Evolutionary conservation across 2,113 vertebrate species (phyloP), one percentile per base, ranked within the genome.

Genomic region (Epinephelus moara): DNA sequence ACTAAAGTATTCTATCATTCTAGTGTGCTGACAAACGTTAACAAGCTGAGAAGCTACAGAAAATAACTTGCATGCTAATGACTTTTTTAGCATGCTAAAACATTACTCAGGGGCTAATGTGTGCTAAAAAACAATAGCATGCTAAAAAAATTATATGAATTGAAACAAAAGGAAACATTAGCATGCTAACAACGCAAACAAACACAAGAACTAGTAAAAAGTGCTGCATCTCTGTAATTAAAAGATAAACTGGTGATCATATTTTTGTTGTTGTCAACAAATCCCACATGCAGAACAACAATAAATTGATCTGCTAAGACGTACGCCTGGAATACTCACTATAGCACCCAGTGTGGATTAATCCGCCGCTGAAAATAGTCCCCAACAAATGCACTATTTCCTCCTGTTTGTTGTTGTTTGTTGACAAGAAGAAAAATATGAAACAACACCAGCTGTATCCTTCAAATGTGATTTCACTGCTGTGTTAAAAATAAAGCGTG

Each of bases 1-100:
- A 55, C 55, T 47, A n/a, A 67, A 55, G 40, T 45, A 49, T 13
- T 45, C 21, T 74, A n/a, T 70, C 11, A 4, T 27, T 70, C 62
- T 25, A 18, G 30, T 70, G 75, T 66, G 76, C 55, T 68, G 55
- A 52, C 67, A 69, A 81, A 72, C 17, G 33, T 64, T 12, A 75
- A 25, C 52, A 53, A n/a, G 61, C 56, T 56, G n/a, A 74, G 12
- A 33, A 57, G 52, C 73, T 27, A 63, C 52, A 69, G 57, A 57
- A 50, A 61, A 47, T 1, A 45, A 13, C 25, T 2, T 9, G 76
- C 80, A 86, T 86, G 86, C 80, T 82, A 64, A 73, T 75, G 82
- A 61, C 21, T 68, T 57, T 84, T 70, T 90, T 88, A 82, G 82
- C 71, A 87, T 85, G 85, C 33, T 66, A 61, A 80, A 70, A 60